Conservation (phyloP, 2,888 invertebrate species). For the Tachina lurida region DNA sequence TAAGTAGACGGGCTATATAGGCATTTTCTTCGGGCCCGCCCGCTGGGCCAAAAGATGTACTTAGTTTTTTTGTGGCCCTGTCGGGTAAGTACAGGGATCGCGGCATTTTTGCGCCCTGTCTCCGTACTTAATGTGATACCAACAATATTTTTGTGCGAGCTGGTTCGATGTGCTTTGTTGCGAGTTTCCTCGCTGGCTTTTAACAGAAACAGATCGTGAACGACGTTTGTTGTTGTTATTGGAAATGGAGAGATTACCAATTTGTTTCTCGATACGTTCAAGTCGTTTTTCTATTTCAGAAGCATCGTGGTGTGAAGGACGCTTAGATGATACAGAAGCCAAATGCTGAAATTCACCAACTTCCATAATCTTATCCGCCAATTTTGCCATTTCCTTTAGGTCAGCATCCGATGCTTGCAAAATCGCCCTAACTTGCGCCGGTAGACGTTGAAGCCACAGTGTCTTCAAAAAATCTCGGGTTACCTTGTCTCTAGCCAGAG, state of each 20-base stretch:
- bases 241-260: too few species aligned
- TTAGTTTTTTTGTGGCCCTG: too few species aligned
- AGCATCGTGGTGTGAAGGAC: too few species aligned
- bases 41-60: not conserved
- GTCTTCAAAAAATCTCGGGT: conserved; percentile 1
- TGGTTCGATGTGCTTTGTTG: not conserved
- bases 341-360: too few species aligned
- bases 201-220: not conserved
- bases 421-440: not conserved
- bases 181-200: not conserved
- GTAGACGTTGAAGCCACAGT: not conserved
- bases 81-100: not conserved
- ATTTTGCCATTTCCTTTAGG: not conserved
- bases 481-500: too few species aligned
- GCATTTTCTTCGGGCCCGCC: not conserved
- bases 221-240: not conserved
- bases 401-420: not conserved
- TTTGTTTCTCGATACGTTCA: too few species aligned
- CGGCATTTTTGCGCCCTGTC: not conserved
- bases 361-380: too few species aligned
- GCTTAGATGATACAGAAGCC: too few species aligned
- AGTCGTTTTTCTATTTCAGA: too few species aligned
- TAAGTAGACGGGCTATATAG: not conserved
- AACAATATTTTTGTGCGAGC: not conserved
- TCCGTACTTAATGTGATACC: not conserved